phyloP scores from a whole-genome alignment of 1,140 invertebrate species.

The Ladona fulva region DNA sequence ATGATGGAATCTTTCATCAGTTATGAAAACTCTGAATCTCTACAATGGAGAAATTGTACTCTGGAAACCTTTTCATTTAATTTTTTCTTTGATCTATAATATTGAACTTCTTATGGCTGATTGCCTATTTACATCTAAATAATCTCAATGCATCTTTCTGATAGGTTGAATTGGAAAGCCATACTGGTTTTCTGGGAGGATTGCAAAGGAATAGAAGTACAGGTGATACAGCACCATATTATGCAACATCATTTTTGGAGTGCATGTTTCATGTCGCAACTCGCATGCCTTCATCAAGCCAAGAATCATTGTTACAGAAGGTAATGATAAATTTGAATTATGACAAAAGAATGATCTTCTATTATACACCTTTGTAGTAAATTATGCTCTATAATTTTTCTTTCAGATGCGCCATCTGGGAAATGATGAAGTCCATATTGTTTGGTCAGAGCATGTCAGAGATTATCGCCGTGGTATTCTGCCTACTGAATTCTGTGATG shows the following conservation, averaged over 20 bases:
- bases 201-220: conserved; percentile 83
- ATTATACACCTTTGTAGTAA: no score
- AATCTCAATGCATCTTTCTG: background rate
- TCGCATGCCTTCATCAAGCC: conserved; percentile 75
- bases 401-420: conserved; percentile 84
- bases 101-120: no score
- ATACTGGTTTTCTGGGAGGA: conserved; percentile 94
- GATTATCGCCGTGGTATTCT: conserved; percentile 95
- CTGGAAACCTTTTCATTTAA: no score
- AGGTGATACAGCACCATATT: conserved; percentile 89
- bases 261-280: conserved; percentile 96
- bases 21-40: no score
- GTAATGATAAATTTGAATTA: conserved; percentile 35
- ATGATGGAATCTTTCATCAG: no score
- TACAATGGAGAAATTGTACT: no score
- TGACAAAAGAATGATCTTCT: no score
- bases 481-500: conserved; percentile 98
- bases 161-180: conserved; percentile 81
- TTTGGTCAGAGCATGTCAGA: conserved; percentile 95
- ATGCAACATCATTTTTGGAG: conserved; percentile 84
- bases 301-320: conserved; percentile 84
- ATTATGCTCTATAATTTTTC: conserved; percentile 23
- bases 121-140: no score
- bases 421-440: conserved; percentile 98
- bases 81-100: no score